Base-by-base conservation (phyloP, 1,140 invertebrate species). In the Nasonia giraulti region DNA sequence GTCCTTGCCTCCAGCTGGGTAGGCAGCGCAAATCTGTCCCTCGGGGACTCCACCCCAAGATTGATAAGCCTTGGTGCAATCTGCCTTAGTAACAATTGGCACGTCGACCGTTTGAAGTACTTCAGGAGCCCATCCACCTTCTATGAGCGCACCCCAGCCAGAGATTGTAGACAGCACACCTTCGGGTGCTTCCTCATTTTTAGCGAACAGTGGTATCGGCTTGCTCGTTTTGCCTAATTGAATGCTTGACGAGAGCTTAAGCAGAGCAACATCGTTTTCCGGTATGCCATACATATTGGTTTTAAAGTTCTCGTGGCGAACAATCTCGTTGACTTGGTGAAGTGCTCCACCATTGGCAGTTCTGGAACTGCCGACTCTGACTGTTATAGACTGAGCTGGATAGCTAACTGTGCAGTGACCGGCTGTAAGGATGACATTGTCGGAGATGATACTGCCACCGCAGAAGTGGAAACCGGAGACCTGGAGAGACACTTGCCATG, bases 231-330 rank as follows among this genome's bases (percentile, higher is more conserved):
- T 87, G 85, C 91, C 93, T 81, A 94, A 94, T 23, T 88, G 87
- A 40, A 96, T 90, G 1, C 94, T 91, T 37, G 91, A 90, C 20
- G 90, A 90, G 2, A 96, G 90, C 85, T 92, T 93, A 17, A 96
- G 89, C 0, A 96, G 55, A 40, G 95, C 95, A 77, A 96, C 94
- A 87, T 96, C 96, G 83, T 95, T 93, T 55, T 91, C 90, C 11
- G 91, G 92, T 4, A 93, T 91, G 20, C 93, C 93, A 20, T 11
- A 47, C 0, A 55, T 14, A 20, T 69, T 87, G 4, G 79, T 37
- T 11, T n/a, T 31, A 40, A 75, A 89, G 10, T 77, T 20, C 1
- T 83, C 31, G 7, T 88, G 87, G 44, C 40, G 37, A 11, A 85
- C 80, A 0, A 86, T 77, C 17, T 73, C 11, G 6, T 27, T 23